Evolutionary conservation across 92 coral and sea anemone species (phyloP), one percentile per base, ranked within the genome.

Genomic region (Porites evermanni): DNA sequence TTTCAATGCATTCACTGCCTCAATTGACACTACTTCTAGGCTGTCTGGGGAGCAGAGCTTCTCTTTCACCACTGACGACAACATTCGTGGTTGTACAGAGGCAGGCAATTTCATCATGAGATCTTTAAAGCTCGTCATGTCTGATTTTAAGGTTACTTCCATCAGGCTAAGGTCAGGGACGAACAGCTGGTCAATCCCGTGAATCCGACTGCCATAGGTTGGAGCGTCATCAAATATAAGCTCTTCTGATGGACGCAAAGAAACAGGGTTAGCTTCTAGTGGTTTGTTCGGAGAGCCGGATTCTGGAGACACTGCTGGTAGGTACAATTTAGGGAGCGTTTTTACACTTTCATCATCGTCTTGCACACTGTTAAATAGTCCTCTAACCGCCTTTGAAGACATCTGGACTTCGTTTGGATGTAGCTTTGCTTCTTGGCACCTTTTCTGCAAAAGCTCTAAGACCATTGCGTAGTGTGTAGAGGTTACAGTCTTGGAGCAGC

Each of bases 161-260:
- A 20, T 16, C 29, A 79, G 81, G 11, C 51, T 13, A 0, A 84
- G 86, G 24, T 89, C 89, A 12, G 79, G 88, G 0, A 89, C 77
- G 56, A 81, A 52, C 11, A 81, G 38, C 7, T 44, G 56, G 2
- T 81, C 68, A 21, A 92, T 51, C 13, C 61, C 54, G 0, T 60
- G 19, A 10, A 92, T 64, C 14, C 95, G 83, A 12, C 75, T 85
- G 56, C 86, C 86, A 69, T 89, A 89, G 26, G 81, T 77, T 1
- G 95, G 90, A 0, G 92, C 92, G 70, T 92, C 88, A 21, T 85
- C 72, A 79, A 84, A 89, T n/a, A 92, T 18, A 7, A 89, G 72
- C n/a, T 86, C 83, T 10, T 80, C 68, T 1, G 95, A 92, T 47
- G 19, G 72, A 51, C 69, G 59, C 47, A 92, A 47, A 29, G 84